phyloP scores from a whole-genome alignment of 2,113 vertebrate genomes.

The Ardeotis arabs region DNA sequence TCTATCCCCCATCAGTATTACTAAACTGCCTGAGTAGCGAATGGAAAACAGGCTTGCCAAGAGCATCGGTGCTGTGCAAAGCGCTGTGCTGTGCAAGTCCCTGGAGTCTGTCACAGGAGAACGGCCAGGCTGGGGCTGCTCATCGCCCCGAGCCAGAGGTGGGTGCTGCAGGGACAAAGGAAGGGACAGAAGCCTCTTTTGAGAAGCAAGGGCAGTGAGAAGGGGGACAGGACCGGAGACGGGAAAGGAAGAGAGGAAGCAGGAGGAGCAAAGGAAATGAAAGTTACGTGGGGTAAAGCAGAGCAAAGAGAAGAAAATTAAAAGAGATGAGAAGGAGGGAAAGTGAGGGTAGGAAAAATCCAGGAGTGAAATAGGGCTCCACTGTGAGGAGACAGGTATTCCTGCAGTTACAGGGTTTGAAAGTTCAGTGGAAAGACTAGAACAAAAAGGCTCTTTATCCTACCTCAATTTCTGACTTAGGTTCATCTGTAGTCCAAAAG shows the following conservation, averaged over 20 bases:
- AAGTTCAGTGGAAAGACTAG: background rate
- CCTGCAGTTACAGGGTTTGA: background rate
- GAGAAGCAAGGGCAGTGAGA: background rate
- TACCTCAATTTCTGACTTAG: background rate
- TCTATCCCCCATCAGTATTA: background rate
- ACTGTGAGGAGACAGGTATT: background rate
- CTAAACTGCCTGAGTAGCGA: background rate
- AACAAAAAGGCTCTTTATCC: background rate
- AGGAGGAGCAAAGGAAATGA: background rate
- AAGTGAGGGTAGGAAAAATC: background rate
- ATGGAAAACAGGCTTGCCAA: background rate
- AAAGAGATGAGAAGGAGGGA: background rate
- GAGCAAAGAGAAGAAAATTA: background rate
- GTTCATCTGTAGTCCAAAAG: background rate
- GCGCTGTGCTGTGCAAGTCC: background rate
- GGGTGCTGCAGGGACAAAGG: background rate
- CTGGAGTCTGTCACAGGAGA: background rate
- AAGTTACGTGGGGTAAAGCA: background rate
- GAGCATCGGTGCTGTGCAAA: background rate
- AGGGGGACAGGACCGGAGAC: background rate
- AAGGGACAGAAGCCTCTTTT: background rate
- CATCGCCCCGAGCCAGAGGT: background rate
- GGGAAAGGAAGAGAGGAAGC: background rate
- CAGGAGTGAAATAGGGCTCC: background rate
- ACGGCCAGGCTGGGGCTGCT: background rate